phyloP scores from a whole-genome alignment of 2,888 invertebrate species.

The Aquatica leii region DNA sequence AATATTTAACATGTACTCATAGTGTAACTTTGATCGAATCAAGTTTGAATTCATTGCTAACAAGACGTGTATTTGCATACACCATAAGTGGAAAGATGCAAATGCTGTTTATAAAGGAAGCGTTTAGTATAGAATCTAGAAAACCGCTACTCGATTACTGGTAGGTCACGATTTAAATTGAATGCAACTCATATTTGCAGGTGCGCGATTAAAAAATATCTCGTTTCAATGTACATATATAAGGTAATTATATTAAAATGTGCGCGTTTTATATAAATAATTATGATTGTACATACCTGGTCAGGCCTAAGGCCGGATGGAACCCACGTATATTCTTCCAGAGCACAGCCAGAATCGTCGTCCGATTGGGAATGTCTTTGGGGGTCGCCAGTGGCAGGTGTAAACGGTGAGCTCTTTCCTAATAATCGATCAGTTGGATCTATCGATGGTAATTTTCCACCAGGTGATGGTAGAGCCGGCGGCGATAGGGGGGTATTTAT shows the following conservation, averaged over 20 bases:
- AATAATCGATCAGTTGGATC: constrained; percentile 65
- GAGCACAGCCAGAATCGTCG: constrained; percentile 96
- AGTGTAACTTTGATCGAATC: constrained; percentile 21
- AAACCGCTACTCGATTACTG: constrained; percentile 29
- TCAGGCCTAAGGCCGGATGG: constrained; percentile 95
- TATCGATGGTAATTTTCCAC: constrained; percentile 58
- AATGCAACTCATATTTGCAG: constrained; percentile 13
- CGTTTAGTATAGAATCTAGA: constrained; percentile 13
- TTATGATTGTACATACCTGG: too few species aligned
- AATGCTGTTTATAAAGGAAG: constrained; percentile 7
- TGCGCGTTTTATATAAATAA: too few species aligned
- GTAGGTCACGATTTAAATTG: constrained; percentile 25
- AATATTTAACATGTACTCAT: constrained; percentile 20
- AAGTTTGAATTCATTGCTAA: constrained; percentile 27
- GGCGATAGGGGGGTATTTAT: constrained; percentile 58
- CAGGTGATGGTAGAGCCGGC: constrained; percentile 57
- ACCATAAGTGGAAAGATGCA: constrained; percentile 25
- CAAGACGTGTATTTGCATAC: constrained; percentile 40
- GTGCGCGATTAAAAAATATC: too few species aligned
- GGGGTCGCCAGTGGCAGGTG: constrained; percentile 67
- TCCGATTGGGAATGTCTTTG: constrained; percentile 92
- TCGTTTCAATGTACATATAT: too few species aligned
- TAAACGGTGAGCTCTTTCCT: constrained; percentile 66
- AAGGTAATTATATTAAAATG: too few species aligned
- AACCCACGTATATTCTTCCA: constrained; percentile 99